Conservation (phyloP, 2,888 invertebrate species). For the Leptura quadrifasciata region DNA sequence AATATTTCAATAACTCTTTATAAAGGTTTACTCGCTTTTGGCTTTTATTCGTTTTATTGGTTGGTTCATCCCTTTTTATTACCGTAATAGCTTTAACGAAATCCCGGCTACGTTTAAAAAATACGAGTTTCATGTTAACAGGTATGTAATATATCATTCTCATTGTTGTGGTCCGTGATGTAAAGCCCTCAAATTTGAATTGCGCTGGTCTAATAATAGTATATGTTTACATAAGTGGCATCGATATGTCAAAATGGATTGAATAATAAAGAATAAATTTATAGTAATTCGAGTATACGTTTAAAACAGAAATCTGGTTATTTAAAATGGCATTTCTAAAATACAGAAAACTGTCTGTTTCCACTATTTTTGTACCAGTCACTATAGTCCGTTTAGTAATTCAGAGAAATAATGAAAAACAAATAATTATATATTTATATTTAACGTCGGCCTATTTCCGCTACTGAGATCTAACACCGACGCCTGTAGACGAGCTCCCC, state of each 20-base stretch:
- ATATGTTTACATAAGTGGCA: conserved; percentile 20
- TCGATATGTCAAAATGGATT: background rate
- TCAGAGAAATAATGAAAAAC: too few relatives aligned
- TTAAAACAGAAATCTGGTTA: too few relatives aligned
- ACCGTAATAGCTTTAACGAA: conserved; percentile 29
- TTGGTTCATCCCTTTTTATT: conserved; percentile 32
- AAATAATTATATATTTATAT: too few relatives aligned
- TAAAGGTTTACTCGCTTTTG: conserved; percentile 52
- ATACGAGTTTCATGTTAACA: conserved; percentile 29
- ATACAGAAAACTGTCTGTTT: too few relatives aligned
- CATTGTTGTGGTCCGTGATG: conserved; percentile 17
- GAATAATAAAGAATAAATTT: too few relatives aligned
- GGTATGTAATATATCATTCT: conserved; percentile 27
- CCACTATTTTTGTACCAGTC: too few relatives aligned
- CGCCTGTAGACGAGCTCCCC: too few relatives aligned
- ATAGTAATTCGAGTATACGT: too few relatives aligned
- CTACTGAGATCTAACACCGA: too few relatives aligned
- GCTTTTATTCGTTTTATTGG: conserved; percentile 52
- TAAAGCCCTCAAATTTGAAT: conserved; percentile 16
- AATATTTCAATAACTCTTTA: conserved; percentile 61
- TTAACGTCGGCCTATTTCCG: too few relatives aligned
- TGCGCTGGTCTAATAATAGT: conserved; percentile 12
- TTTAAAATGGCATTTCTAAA: too few relatives aligned
- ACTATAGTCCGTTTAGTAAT: too few relatives aligned
- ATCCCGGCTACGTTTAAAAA: conserved; percentile 28